phyloP scores from a whole-genome alignment of 2,113 vertebrate species.

The Carlito syrichta region DNA sequence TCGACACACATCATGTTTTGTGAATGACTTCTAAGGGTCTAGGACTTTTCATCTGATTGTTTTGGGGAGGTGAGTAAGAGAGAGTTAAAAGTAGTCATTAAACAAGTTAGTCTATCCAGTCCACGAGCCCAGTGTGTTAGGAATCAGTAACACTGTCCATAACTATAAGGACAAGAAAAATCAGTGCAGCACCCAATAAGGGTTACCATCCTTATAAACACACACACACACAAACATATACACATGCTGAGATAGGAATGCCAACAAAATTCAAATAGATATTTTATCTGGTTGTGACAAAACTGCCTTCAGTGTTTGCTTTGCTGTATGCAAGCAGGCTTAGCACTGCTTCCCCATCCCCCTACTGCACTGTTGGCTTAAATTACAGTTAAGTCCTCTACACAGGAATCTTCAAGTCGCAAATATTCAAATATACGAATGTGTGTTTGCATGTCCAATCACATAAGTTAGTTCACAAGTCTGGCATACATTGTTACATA shows the following conservation, averaged over 20 bases:
- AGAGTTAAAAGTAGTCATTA: background rate
- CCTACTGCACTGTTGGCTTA: background rate
- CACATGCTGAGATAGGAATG: background rate
- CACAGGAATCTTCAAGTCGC: too few species aligned
- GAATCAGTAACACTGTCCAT: conserved; percentile 25
- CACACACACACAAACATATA: background rate
- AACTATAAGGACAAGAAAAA: background rate
- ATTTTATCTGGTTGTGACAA: background rate
- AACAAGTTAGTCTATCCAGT: background rate
- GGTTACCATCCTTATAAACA: background rate
- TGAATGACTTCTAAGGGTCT: conserved; percentile 33
- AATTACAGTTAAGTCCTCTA: too few species aligned
- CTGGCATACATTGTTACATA: too few species aligned
- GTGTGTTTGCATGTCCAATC: too few species aligned
- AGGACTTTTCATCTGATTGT: conserved; percentile 32
- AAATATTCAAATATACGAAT: too few species aligned
- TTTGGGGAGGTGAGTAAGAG: background rate
- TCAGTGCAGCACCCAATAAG: background rate
- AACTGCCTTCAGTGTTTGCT: background rate
- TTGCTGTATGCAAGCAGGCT: background rate
- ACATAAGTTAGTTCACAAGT: too few species aligned
- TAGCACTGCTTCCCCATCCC: background rate
- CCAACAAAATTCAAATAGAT: background rate
- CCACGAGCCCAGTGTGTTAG: background rate
- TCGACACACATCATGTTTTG: background rate